phyloP scores from a whole-genome alignment of 53 echinoderm and acorn worm genomes.

The Mesocentrotus franciscanus region DNA sequence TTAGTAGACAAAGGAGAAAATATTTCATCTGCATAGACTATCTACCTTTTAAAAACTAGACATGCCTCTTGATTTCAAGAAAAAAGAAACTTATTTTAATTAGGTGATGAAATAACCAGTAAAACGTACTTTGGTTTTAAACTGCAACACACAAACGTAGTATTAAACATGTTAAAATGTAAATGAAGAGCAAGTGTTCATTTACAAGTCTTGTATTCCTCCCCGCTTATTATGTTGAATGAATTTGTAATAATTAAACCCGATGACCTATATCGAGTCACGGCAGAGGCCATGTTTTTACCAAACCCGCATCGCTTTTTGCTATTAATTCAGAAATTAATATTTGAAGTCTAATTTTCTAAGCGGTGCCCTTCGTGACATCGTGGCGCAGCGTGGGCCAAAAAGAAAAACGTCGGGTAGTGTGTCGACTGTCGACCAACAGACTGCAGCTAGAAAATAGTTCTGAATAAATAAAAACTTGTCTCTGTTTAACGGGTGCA shows the following conservation, averaged over 20 bases:
- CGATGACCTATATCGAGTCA: background rate
- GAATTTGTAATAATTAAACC: background rate
- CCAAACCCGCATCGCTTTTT: conserved; percentile 5
- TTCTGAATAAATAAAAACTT: conserved; percentile 6
- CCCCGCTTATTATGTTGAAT: background rate
- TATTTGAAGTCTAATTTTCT: conserved; percentile 27
- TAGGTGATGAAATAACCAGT: background rate
- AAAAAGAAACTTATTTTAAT: too few species aligned
- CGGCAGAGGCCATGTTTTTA: conserved; percentile 1
- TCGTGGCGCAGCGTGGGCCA: background rate
- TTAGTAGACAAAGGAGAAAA: too few species aligned
- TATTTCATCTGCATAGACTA: too few species aligned
- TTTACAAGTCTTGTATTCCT: background rate
- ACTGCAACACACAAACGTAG: background rate
- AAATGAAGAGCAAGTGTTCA: background rate
- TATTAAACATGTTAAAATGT: background rate
- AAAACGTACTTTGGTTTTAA: background rate
- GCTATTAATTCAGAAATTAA: conserved; percentile 15
- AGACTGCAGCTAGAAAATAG: background rate
- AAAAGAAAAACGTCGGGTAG: background rate
- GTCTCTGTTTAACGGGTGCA: background rate
- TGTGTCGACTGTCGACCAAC: background rate
- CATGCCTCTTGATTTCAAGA: too few species aligned
- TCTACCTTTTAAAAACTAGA: too few species aligned
- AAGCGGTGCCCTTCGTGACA: conserved; percentile 24